These are phyloP conservation scores for Nematostella vectensis DNA, from an alignment of 92 coral and sea anemone genomes.

Conservation along the genomic window DNA sequence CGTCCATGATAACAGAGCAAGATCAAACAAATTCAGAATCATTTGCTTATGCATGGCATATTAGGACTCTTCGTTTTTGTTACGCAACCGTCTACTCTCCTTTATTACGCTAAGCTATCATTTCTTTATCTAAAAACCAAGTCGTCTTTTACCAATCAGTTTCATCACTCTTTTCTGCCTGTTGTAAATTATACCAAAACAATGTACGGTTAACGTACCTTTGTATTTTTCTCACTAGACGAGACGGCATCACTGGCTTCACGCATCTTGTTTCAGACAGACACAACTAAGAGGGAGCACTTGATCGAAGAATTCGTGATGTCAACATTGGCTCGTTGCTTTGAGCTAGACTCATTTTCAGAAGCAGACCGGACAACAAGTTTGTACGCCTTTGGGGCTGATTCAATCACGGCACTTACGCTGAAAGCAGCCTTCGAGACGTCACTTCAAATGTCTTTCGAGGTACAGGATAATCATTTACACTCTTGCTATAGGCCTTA, in stretches of 20 bases:
- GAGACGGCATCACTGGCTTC: constrained; percentile 16
- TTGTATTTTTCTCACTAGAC: neutral
- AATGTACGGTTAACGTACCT: too few species aligned
- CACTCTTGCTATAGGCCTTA: too few species aligned
- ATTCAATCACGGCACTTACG: constrained; percentile 51
- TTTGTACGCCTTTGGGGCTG: constrained; percentile 39
- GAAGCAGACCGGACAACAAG: constrained; percentile 48
- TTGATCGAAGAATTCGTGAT: constrained; percentile 29
- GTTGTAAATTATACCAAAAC: too few species aligned
- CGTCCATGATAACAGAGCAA: too few species aligned
- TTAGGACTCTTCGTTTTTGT: too few species aligned
- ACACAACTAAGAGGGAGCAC: constrained; percentile 10
- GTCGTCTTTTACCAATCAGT: too few species aligned
- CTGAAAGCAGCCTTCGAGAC: constrained; percentile 37
- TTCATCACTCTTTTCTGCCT: too few species aligned
- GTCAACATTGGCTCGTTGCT: constrained; percentile 21
- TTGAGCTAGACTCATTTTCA: constrained; percentile 22
- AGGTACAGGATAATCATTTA: constrained; percentile 41
- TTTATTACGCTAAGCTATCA: too few species aligned
- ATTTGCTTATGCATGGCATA: too few species aligned
- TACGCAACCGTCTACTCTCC: too few species aligned
- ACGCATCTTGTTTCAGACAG: constrained; percentile 23
- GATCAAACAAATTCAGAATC: too few species aligned
- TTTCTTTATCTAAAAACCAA: too few species aligned
- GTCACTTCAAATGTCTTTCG: constrained; percentile 42